Conservation (phyloP, 1,140 invertebrate genomes). For the Caenorhabditis latens region DNA sequence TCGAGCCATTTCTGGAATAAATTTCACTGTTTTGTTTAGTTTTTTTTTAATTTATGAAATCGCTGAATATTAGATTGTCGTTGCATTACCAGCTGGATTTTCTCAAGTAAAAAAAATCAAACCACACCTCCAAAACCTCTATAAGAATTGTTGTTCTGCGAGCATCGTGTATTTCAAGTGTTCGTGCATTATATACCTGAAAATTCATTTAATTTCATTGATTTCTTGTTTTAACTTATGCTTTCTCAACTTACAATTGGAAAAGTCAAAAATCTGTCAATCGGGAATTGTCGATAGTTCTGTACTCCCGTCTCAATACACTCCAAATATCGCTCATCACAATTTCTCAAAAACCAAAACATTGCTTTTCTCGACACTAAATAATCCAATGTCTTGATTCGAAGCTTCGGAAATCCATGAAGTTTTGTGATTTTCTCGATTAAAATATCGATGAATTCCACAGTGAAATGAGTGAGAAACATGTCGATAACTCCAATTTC, state of each 20-base stretch:
- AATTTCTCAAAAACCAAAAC: neutral
- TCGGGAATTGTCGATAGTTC: neutral
- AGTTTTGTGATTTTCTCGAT: neutral
- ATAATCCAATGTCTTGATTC: neutral
- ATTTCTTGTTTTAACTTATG: too few species aligned
- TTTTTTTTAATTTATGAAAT: neutral
- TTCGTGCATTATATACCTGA: neutral
- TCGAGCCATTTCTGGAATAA: neutral
- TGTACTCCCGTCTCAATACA: neutral
- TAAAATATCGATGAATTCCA: neutral
- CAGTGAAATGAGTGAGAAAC: neutral
- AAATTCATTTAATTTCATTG: neutral
- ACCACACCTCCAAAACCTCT: neutral
- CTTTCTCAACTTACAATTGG: neutral
- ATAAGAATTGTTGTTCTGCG: neutral
- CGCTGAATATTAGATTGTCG: neutral
- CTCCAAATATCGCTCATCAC: neutral
- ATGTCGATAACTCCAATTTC: conserved; percentile 17
- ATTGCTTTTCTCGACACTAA: neutral
- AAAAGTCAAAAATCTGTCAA: neutral
- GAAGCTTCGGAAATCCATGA: neutral
- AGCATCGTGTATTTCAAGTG: neutral
- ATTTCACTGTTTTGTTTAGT: neutral
- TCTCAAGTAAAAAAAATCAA: too few species aligned
- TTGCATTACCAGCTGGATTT: too few species aligned